A percentile compares a stretch with the other conserved stretches of the same genome.
Evolutionary conservation across 1,140 invertebrate genomes (phyloP).

Genomic region (Nilaparvata lugens): DNA sequence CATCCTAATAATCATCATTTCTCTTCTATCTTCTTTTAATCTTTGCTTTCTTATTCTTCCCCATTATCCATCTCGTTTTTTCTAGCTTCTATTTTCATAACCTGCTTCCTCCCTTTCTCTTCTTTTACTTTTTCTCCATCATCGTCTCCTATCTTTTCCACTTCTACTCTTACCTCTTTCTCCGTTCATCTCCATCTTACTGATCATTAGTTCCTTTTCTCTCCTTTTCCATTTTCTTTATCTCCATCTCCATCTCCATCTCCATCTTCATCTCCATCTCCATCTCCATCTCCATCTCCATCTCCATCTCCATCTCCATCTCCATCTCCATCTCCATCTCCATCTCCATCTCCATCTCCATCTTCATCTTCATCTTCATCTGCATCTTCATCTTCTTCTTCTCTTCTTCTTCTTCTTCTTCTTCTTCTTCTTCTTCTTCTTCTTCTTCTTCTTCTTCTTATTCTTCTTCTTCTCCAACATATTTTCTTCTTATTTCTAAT

Average conservation of each 20-base stretch:
- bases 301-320: slow-evolving; percentile 2
- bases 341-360: slow-evolving; percentile 10
- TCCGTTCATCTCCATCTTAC: slow-evolving; percentile 5
- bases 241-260: slow-evolving; percentile 6
- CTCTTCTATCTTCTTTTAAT: no score
- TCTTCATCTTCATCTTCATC: slow-evolving; percentile 8
- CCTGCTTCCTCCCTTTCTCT: no score
- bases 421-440: slow-evolving; percentile 9
- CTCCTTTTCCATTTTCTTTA: slow-evolving; percentile 1
- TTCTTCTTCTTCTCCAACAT: slow-evolving; percentile 5
- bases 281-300: no score
- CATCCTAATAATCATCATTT: no score
- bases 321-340: slow-evolving; percentile 8
- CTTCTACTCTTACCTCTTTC: slow-evolving; percentile 7
- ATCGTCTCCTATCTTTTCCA: slow-evolving; percentile 2
- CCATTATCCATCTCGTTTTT: no score
- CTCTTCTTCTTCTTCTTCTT: slow-evolving; percentile 10
- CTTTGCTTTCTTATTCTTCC: no score
- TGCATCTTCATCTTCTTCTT: slow-evolving; percentile 10
- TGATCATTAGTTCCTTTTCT: no score
- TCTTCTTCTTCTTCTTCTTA: slow-evolving; percentile 12
- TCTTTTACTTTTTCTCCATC: slow-evolving; percentile 5
- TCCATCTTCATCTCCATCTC: slow-evolving; percentile 7
- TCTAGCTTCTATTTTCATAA: no score
- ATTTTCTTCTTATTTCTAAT: slow-evolving; percentile 3